phyloP scores from a whole-genome alignment of 2,888 invertebrate species.

The Serripes groenlandicus region DNA sequence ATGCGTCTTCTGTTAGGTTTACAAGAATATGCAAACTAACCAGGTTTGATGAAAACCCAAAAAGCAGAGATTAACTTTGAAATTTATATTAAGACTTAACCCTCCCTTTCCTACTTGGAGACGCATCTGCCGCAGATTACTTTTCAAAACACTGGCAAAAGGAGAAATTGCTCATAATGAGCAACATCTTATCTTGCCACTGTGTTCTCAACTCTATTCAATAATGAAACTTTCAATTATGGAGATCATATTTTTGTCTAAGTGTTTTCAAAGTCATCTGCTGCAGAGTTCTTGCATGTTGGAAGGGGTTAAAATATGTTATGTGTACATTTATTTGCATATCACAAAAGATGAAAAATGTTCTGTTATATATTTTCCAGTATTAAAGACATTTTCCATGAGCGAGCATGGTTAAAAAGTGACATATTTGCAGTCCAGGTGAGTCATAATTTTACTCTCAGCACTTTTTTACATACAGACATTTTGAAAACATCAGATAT shows the following conservation, averaged over 20 bases:
- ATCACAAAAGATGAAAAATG: too few relatives aligned
- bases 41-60: too few relatives aligned
- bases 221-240: neutral
- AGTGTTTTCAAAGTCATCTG: neutral
- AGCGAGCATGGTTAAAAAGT: slow-evolving; percentile 96
- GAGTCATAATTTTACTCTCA: slow-evolving; percentile 25
- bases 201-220: neutral
- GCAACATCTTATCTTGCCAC: neutral
- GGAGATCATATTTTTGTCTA: neutral
- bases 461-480: neutral
- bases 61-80: too few relatives aligned
- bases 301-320: neutral
- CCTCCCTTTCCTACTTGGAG: too few relatives aligned
- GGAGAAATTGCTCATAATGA: slow-evolving; percentile 3
- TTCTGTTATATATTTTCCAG: too few relatives aligned
- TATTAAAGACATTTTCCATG: slow-evolving; percentile 98
- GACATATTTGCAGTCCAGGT: slow-evolving; percentile 91
- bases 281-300: neutral
- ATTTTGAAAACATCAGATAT: too few relatives aligned
- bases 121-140: too few relatives aligned
- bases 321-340: too few relatives aligned
- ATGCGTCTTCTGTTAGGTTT: too few relatives aligned
- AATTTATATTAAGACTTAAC: too few relatives aligned
- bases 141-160: too few relatives aligned
- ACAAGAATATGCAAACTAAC: too few relatives aligned